Evolutionary conservation across 2,113 vertebrate species (phyloP), one percentile per base, ranked within the genome.

Genomic region (Silurus asotus): DNA sequence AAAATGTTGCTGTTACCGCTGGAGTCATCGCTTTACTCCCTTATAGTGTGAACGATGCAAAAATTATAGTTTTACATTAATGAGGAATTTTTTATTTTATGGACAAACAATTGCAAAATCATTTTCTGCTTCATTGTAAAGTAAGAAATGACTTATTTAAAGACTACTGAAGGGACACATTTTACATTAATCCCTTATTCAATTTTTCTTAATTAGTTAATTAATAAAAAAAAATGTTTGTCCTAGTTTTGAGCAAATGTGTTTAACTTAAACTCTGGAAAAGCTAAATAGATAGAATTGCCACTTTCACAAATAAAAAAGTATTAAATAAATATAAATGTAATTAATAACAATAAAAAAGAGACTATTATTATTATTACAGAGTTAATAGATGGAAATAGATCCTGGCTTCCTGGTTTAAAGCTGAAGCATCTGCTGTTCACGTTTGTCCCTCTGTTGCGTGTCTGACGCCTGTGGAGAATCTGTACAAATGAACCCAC

Each of bases 251-350:
- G 64, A 89, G 88, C 89, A 84, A 89, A 85, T 88, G 65, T 84
- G 85, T 56, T 69, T 19, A 80, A 83, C 90, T 84, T 51, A 87
- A 84, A 76, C 70, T 67, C 89, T 92, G 89, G 89, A 88, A 80
- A 86, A 13, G 49, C 49, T 72, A 37, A 37, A 37, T 48, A 86
- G 84, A 61, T 67, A 61, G 87, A 91, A 91, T 91, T 69, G 69
- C 67, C 72, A 90, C 92, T 91, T 89, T 88, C 90, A 89, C 89
- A 55, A 84, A 37, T 37, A 37, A 37, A 37, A 37, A 37, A 37
- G 37, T 37, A 37, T 2, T 37, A 37, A 37, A 37, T 37, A 37
- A 37, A 37, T 37, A 37, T 37, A 37, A 37, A 37, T 37, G 37
- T 37, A 82, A 81, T 19, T 25, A 81, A 51, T 49, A 89, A 74